Percentiles rank a stretch among this genome's conserved stretches.
These are phyloP conservation scores for Scolopax rusticola DNA, from an alignment of 2,797 vertebrate species.

Conservation along the genomic window DNA sequence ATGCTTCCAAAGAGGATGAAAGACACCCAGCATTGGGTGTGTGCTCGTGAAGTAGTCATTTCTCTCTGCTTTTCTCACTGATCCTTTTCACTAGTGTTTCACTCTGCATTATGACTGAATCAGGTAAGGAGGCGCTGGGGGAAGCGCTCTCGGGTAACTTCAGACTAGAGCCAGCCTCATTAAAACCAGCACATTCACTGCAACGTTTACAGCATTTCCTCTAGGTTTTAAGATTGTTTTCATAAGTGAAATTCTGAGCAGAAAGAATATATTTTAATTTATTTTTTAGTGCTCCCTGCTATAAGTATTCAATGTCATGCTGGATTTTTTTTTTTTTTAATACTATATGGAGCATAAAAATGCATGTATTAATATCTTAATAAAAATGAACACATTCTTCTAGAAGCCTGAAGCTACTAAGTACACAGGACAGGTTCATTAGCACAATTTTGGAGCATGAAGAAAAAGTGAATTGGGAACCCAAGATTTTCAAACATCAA, in stretches of 20 bases:
- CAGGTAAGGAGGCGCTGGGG: constrained; percentile 14
- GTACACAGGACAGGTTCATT: background rate
- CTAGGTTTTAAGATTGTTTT: background rate
- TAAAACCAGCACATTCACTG: constrained; percentile 40
- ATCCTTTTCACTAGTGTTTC: background rate
- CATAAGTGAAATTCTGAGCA: background rate
- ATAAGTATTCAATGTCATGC: background rate
- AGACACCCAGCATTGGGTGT: background rate
- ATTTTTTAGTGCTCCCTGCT: background rate
- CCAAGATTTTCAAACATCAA: background rate
- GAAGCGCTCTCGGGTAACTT: constrained; percentile 24
- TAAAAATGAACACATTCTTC: background rate
- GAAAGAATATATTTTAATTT: constrained; percentile 21
- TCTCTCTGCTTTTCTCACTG: background rate
- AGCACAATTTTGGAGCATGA: background rate
- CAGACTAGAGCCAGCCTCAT: background rate
- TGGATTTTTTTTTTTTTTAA: background rate
- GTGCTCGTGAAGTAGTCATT: background rate
- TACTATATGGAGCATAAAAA: background rate
- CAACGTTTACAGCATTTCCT: constrained; percentile 7
- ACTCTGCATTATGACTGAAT: background rate
- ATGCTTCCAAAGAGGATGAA: background rate
- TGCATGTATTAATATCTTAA: background rate
- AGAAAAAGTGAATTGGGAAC: background rate
- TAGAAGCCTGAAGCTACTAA: background rate